Evolutionary conservation across 2,888 invertebrate genomes (phyloP).

Genomic region (Bugulina stolonifera): DNA sequence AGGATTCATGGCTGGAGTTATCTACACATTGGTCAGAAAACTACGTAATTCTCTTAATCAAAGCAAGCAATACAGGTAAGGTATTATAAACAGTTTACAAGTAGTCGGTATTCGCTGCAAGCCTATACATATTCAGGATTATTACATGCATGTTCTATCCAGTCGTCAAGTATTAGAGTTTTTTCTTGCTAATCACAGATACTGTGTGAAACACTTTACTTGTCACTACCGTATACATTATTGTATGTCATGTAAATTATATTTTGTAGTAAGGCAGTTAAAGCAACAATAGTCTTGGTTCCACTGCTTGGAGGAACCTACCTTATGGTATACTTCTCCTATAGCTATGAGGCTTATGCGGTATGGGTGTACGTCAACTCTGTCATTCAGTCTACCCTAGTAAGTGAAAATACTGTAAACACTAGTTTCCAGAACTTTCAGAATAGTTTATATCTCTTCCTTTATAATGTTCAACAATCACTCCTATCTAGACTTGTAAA

Average conservation of each 20-base stretch:
- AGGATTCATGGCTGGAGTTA: conserved; percentile 51
- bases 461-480: no score
- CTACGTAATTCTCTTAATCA: conserved; percentile 81
- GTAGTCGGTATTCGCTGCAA: no score
- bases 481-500: no score
- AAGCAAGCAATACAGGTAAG: conserved; percentile 66
- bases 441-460: no score
- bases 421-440: neutral
- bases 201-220: no score
- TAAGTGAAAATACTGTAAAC: conserved; percentile 52
- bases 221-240: no score
- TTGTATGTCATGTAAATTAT: no score
- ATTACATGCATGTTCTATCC: no score
- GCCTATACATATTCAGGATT: no score
- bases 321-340: conserved; percentile 61
- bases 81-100: no score
- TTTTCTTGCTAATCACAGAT: no score
- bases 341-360: conserved; percentile 63
- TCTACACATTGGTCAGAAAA: conserved; percentile 84
- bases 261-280: conserved; percentile 52
- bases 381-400: conserved; percentile 82
- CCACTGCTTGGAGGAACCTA: conserved; percentile 89
- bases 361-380: conserved; percentile 75
- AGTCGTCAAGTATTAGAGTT: no score
- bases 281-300: conserved; percentile 86